Evolutionary conservation across 2,113 vertebrate species (phyloP), one percentile per base, ranked within the genome.

Genomic region (Perccottus glenii): DNA sequence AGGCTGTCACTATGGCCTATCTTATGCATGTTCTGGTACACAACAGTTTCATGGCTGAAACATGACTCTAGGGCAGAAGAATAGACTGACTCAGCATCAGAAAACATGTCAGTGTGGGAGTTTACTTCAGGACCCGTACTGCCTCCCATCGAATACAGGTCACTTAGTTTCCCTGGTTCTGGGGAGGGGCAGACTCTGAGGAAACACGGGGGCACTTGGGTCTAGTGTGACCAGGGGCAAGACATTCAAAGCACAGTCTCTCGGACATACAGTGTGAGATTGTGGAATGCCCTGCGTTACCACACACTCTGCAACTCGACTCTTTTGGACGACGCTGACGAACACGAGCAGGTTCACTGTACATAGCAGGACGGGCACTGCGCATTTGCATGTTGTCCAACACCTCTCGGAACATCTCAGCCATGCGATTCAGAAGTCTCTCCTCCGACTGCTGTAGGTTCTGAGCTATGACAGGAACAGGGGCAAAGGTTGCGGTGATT

Each of bases 121-220:
- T 51, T 14, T 42, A 1, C 9, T 2, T 1, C 40, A 14, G 4
- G 45, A 67, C 64, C 72, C 56, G 43, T 16, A 62, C 44, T 75
- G 49, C 63, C 63, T 27, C 76, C 70, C 65, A 16, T 43, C 4
- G 2, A 70, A 80, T 75, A 74, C 77, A 67, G 67, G 61, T 48
- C 63, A 1, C 47, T n/a, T 47, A 64, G 75, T 73, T 73, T 78
- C n/a, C 59, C 33, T 63, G 58, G 2, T 11, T 5, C 35, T 15
- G n/a, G 35, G 14, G 52, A 56, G 2, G 49, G 49, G 16, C 49
- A 10, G 16, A 51, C 49, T 27, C 49, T 5, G 58, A 33, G 0
- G 4, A 40, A 27, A 9, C 62, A 6, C 5, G 35, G 9, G 56
- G 44, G 6, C 56, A 65, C 2, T 19, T 19, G 11, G 19, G 8